Conservation (phyloP, 2,888 invertebrate genomes). For the Pammene aurita region DNA sequence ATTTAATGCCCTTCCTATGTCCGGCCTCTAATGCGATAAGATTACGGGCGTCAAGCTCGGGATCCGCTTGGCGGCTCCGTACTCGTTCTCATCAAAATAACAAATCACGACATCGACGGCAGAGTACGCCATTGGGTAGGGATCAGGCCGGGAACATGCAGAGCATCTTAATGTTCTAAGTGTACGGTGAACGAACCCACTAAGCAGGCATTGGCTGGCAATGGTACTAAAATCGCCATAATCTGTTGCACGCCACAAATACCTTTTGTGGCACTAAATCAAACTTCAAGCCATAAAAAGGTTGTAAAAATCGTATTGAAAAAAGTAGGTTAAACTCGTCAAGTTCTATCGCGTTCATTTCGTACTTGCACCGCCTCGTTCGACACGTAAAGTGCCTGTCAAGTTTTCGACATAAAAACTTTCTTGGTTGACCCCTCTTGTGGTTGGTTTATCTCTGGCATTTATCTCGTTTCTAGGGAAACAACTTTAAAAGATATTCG, state of each 20-base stretch:
- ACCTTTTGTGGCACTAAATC: slow-evolving; percentile 66
- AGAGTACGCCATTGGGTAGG: slow-evolving; percentile 40
- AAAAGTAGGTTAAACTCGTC: slow-evolving; percentile 48
- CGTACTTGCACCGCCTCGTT: slow-evolving; percentile 15
- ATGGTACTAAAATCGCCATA: slow-evolving; percentile 66
- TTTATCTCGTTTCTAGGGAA: slow-evolving; percentile 77
- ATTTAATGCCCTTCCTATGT: slow-evolving; percentile 83
- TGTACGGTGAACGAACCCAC: slow-evolving; percentile 62
- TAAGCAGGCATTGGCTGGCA: slow-evolving; percentile 59
- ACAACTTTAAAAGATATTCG: slow-evolving; percentile 60
- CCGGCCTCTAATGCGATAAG: slow-evolving; percentile 80
- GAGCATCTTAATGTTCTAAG: slow-evolving; percentile 32
- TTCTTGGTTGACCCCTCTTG: slow-evolving; percentile 59
- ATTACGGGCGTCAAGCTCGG: slow-evolving; percentile 66
- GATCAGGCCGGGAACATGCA: slow-evolving; percentile 58
- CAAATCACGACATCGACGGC: slow-evolving; percentile 17
- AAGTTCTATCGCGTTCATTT: slow-evolving; percentile 27
- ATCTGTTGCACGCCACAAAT: slow-evolving; percentile 66
- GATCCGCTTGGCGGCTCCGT: slow-evolving; percentile 45
- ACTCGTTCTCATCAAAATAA: slow-evolving; percentile 21
- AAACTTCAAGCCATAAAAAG: slow-evolving; percentile 58
- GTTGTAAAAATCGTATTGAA: slow-evolving; percentile 63
- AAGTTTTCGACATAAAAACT: slow-evolving; percentile 54
- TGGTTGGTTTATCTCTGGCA: slow-evolving; percentile 65
- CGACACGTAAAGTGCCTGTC: slow-evolving; percentile 25